Percentiles rank a stretch among this genome's conserved stretches.
Conservation (phyloP, 1,140 invertebrate genomes). For the Lanistes nyassanus region DNA sequence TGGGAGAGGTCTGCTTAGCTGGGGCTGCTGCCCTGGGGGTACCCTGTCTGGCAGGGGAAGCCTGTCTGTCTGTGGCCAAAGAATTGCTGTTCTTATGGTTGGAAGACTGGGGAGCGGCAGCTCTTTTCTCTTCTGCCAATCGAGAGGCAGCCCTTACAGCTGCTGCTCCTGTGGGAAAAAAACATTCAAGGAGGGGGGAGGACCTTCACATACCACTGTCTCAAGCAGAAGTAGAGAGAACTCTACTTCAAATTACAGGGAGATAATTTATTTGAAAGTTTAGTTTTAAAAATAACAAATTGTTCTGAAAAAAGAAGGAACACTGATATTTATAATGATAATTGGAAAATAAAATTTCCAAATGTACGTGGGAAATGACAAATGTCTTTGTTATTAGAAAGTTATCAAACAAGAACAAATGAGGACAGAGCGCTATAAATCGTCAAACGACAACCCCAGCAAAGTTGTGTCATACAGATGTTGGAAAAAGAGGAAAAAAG, state of each 20-base stretch:
- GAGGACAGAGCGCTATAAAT: no score
- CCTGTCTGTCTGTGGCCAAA: background rate
- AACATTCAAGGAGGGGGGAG: no score
- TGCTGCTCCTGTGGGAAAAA: constrained; percentile 46
- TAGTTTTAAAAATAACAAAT: background rate
- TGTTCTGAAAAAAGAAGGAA: background rate
- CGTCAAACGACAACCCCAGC: no score
- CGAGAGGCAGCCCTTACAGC: constrained; percentile 50
- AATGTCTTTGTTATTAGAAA: no score
- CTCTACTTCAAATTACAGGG: background rate
- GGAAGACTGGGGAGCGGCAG: constrained; percentile 11
- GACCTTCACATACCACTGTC: no score
- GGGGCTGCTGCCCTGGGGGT: constrained; percentile 1
- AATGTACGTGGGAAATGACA: no score
- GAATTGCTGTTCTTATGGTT: constrained; percentile 8
- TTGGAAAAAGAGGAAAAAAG: no score
- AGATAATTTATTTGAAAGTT: background rate
- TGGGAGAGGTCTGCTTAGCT: background rate
- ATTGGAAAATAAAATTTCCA: background rate
- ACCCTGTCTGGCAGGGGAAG: background rate
- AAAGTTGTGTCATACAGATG: no score
- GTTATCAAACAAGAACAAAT: no score
- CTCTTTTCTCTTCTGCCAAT: constrained; percentile 40
- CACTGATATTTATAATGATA: background rate
- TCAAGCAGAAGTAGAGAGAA: background rate